These are phyloP conservation scores for Pogonocherus hispidulus DNA, from an alignment of 2,888 invertebrate genomes.

Conservation along the genomic window DNA sequence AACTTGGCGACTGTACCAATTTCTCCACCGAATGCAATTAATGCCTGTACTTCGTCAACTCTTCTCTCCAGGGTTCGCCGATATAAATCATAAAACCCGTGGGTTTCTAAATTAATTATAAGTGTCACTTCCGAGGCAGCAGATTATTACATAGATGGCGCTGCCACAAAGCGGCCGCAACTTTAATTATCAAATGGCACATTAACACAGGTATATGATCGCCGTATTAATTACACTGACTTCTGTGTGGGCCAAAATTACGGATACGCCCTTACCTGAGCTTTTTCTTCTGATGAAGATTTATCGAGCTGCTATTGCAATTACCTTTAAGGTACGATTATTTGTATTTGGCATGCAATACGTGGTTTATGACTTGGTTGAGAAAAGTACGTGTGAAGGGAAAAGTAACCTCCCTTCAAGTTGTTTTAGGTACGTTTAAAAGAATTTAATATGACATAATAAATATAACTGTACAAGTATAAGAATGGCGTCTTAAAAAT, in stretches of 20 bases:
- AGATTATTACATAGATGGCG: conserved; percentile 60
- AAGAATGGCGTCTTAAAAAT: too few relatives aligned
- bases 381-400: too few relatives aligned
- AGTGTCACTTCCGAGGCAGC: conserved; percentile 57
- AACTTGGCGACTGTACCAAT: background rate
- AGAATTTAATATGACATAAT: too few relatives aligned
- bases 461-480: too few relatives aligned
- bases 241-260: conserved; percentile 32
- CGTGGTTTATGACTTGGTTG: background rate
- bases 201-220: conserved; percentile 59
- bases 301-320: conserved; percentile 1
- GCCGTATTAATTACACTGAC: conserved; percentile 26
- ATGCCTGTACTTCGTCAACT: conserved; percentile 34
- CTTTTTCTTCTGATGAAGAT: conserved; percentile 23
- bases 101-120: conserved; percentile 62
- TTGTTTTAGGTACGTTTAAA: too few relatives aligned
- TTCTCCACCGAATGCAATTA: conserved; percentile 24
- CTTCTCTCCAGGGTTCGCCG: conserved; percentile 38
- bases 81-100: conserved; percentile 61
- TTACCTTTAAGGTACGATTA: background rate
- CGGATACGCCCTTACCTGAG: conserved; percentile 14
- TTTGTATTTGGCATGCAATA: background rate
- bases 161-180: conserved; percentile 60
- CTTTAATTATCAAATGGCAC: conserved; percentile 64
- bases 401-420: too few relatives aligned